Conservation (phyloP, 2,113 vertebrate genomes). For the Pimephales promelas region DNA sequence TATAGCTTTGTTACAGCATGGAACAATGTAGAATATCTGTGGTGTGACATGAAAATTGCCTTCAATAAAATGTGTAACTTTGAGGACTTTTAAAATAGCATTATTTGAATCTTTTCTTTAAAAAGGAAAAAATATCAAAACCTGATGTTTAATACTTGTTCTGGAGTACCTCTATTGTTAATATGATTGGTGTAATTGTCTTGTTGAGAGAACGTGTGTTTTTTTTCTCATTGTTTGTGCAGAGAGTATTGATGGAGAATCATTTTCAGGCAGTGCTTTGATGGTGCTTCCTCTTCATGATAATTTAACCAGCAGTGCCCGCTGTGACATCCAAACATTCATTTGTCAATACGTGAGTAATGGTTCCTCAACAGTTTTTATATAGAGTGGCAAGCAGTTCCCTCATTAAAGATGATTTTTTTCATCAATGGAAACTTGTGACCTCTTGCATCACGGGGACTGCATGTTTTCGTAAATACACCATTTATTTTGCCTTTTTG, state of each 20-base stretch:
- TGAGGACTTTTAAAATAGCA: neutral
- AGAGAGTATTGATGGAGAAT: neutral
- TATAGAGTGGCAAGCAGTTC: neutral
- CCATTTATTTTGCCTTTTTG: neutral
- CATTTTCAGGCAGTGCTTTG: slow-evolving; percentile 2
- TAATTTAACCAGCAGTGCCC: neutral
- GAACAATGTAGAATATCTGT: neutral
- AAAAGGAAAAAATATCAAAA: neutral
- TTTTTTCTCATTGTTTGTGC: neutral
- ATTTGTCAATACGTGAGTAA: slow-evolving; percentile 8
- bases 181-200: neutral
- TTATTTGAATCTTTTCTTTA: neutral
- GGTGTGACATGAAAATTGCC: neutral
- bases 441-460: neutral
- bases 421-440: neutral
- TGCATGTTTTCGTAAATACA: neutral
- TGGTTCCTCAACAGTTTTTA: neutral
- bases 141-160: neutral
- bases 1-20: too few species aligned
- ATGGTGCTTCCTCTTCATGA: neutral
- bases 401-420: neutral
- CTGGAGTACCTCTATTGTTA: neutral
- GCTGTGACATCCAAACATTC: neutral
- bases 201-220: neutral
- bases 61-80: neutral